phyloP scores from a whole-genome alignment of 2,797 vertebrate species.

The Coregonus sp. region DNA sequence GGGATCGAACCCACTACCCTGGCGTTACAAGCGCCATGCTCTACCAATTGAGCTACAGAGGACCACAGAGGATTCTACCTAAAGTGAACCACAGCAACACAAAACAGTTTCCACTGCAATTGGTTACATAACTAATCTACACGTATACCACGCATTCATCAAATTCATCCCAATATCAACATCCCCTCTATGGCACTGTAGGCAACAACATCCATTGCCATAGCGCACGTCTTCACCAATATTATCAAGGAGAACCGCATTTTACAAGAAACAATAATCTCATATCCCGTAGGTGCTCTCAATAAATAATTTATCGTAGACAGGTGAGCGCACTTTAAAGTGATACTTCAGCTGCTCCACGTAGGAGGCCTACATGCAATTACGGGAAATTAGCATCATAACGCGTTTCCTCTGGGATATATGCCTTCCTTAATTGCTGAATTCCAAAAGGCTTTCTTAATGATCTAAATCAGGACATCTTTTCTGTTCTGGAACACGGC shows the following conservation, averaged over 20 bases:
- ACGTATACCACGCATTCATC: not conserved
- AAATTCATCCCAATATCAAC: not conserved
- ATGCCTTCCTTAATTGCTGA: slow-evolving; percentile 68
- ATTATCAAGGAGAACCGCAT: not conserved
- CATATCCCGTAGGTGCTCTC: not conserved
- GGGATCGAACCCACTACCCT: too few species aligned
- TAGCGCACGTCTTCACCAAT: not conserved
- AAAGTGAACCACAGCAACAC: not conserved
- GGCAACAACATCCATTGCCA: not conserved
- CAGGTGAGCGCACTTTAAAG: slow-evolving; percentile 48
- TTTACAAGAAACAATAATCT: not conserved
- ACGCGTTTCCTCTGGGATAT: slow-evolving; percentile 64
- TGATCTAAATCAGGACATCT: slow-evolving; percentile 75
- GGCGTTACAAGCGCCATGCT: too few species aligned
- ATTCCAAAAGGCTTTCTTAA: slow-evolving; percentile 77
- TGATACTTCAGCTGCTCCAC: slow-evolving; percentile 43
- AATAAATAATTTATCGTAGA: slow-evolving; percentile 31
- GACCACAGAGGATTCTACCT: not conserved
- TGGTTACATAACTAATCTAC: not conserved
- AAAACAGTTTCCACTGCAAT: not conserved
- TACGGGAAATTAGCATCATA: slow-evolving; percentile 73
- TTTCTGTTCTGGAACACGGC: slow-evolving; percentile 66
- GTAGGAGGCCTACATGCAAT: slow-evolving; percentile 45
- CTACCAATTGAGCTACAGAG: too few species aligned
- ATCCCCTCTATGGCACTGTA: not conserved